Base-by-base conservation (phyloP, 2,113 vertebrate species). In the Petrocephalus zakoni region DNA sequence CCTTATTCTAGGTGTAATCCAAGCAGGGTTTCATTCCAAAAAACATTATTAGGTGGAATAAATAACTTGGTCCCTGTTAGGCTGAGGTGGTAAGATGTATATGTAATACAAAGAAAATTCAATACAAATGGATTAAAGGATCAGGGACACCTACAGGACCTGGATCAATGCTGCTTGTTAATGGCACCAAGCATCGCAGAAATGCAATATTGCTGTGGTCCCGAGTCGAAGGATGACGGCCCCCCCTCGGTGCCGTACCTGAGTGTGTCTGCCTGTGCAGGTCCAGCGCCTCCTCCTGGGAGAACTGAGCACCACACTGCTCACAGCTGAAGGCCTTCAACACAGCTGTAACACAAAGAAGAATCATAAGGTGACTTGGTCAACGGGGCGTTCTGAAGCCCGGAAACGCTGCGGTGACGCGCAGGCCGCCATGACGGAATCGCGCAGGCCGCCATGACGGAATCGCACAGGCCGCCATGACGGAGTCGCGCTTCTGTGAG, bases 301-400 rank as follows among this genome's bases (percentile, higher is more conserved):
- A 97, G 93, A 99, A 99, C 47, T 98, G 98, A 46, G 97, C 97
- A 1, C 98, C 98, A 0, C 98, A 99, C 93, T 99, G 98, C 93
- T 99, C 98, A 85, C 98, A 99, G 90, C 98, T 97, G 91, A 98
- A 96, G 87, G 97, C 97, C 92, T 99, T 99, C 90, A 97, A 96
- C 58, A 97, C 98, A 92, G 97, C 98, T 99, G 94, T 1, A 93
- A 93, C 37, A 90, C 61, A 87, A 37, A 75, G 72, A 49, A 29
- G 29, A 52, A 52, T 5, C 21, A 29, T 22, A 19, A 46, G 3
- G 61, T 51, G 5, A 13, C 42, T 21, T 15, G 84, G 29, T 55
- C 10, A 10, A 51, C 8, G 10, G 9, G 10, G 9, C 19, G 5
- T 22, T 6, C 47, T 84, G 13, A 46, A 3, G 49, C 46, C 10